Evolutionary conservation across 1,140 invertebrate species (phyloP).

Genomic region (Dryas iulia): DNA sequence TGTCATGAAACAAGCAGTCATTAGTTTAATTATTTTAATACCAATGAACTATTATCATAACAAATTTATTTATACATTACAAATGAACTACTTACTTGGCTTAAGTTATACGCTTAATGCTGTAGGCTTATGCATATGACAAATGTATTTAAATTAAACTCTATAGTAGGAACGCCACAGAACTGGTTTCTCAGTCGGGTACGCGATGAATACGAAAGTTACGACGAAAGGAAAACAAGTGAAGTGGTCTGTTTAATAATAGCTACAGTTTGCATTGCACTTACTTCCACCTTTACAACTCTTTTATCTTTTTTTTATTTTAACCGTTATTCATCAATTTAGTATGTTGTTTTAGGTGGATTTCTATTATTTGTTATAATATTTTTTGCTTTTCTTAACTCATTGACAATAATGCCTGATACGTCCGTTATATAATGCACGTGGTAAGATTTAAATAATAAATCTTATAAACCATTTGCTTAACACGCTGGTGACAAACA

Average conservation of each 20-base stretch:
- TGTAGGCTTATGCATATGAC: neutral
- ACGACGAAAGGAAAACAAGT: constrained; percentile 32
- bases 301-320: neutral
- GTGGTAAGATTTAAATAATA: neutral
- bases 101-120: neutral
- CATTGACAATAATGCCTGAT: neutral
- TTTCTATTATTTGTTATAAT: neutral
- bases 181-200: constrained; percentile 27
- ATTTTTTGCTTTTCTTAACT: neutral
- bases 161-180: constrained; percentile 19
- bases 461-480: neutral
- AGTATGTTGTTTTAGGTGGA: neutral
- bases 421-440: neutral
- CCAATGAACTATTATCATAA: neutral
- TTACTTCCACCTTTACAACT: neutral
- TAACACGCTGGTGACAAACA: neutral
- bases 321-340: neutral
- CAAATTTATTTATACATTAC: too few species aligned
- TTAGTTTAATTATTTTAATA: too few species aligned
- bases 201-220: constrained; percentile 34
- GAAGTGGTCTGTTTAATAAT: constrained; percentile 27
- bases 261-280: constrained; percentile 6
- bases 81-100: neutral
- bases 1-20: too few species aligned
- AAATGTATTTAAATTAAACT: neutral